phyloP scores from a whole-genome alignment of 1,140 invertebrate genomes.

The Drosophila insularis region DNA sequence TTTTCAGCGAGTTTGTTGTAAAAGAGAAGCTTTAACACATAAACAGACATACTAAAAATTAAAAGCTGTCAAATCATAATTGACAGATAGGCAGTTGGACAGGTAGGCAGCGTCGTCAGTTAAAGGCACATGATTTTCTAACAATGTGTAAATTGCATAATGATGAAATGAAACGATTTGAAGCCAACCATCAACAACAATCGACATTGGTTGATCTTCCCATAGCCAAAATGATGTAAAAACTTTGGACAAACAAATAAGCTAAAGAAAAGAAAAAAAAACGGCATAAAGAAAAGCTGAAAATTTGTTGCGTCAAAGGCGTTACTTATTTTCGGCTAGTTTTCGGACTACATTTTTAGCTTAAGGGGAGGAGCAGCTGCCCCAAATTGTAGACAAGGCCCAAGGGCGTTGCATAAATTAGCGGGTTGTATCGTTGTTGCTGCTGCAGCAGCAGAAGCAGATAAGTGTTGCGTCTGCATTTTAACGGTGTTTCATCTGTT shows the following conservation, averaged over 20 bases:
- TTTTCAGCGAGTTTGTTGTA: constrained; percentile 23
- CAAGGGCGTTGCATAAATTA: constrained; percentile 79
- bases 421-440: constrained; percentile 45
- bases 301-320: constrained; percentile 21
- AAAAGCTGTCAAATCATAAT: constrained; percentile 76
- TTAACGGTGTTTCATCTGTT: constrained; percentile 42
- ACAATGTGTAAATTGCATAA: constrained; percentile 78
- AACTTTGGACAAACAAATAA: constrained; percentile 3
- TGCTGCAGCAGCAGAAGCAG: not conserved
- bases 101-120: not conserved
- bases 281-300: constrained; percentile 33
- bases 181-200: constrained; percentile 22
- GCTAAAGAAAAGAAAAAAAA: not conserved
- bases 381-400: constrained; percentile 38
- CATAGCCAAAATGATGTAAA: constrained; percentile 15
- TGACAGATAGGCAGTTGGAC: constrained; percentile 36
- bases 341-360: constrained; percentile 17
- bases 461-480: constrained; percentile 12
- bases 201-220: constrained; percentile 18
- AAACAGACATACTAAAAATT: constrained; percentile 43
- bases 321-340: constrained; percentile 13
- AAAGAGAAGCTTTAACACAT: constrained; percentile 14
- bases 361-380: constrained; percentile 1
- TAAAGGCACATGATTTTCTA: constrained; percentile 34
- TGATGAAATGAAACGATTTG: constrained; percentile 22